Conservation (phyloP, 92 coral and sea anemone genomes). For the Epizoanthus scotinus region DNA sequence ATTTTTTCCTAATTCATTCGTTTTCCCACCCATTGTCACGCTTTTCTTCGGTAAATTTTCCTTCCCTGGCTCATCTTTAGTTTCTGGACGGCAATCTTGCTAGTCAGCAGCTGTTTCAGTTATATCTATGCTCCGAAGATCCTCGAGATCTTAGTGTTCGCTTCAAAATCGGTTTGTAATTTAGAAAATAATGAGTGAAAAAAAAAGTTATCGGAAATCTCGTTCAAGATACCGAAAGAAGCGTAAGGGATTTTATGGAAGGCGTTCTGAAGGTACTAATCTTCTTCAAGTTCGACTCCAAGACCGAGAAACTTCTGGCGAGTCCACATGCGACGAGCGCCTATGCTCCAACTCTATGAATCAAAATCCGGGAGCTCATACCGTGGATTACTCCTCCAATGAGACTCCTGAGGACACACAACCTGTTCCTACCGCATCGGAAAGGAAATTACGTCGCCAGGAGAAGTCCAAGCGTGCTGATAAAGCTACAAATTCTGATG, state of each 20-base stretch:
- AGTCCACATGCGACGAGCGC: background rate
- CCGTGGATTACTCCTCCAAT: too few species aligned
- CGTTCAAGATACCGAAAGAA: background rate
- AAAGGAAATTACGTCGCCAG: background rate
- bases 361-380: background rate
- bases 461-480: background rate
- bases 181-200: background rate
- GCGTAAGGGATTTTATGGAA: background rate
- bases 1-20: background rate
- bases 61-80: background rate
- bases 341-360: background rate
- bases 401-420: background rate
- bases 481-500: background rate
- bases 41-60: background rate
- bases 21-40: background rate
- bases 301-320: background rate
- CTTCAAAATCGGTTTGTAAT: too few species aligned
- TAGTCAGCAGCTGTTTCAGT: slow-evolving; percentile 5
- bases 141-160: too few species aligned
- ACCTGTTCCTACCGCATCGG: background rate
- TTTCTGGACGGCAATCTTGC: background rate
- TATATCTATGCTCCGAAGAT: background rate
- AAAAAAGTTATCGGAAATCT: background rate
- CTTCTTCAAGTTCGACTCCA: background rate
- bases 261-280: background rate